Evolutionary conservation across 2,113 vertebrate genomes (phyloP), one percentile per base, ranked within the genome.

Genomic region (Ammodytes dubius): DNA sequence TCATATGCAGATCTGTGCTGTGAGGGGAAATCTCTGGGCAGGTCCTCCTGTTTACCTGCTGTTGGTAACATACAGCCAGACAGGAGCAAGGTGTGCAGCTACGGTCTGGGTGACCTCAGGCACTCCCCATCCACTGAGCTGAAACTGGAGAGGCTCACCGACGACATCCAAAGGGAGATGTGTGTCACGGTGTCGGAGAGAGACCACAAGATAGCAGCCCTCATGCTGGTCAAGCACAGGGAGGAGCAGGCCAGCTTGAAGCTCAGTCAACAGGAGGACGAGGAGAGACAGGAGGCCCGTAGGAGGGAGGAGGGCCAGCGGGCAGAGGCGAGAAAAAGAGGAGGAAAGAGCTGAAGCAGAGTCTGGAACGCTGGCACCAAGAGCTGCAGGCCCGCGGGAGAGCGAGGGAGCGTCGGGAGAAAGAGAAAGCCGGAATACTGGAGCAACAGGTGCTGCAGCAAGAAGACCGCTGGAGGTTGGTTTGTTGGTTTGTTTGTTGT

Each of bases 181-280:
- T 77, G 90, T 58, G 91, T 94, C 1, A 80, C 90, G 0, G 57
- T 96, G 27, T 91, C 96, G 0, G 92, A 96, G 59, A 90, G 87
- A 47, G 96, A 97, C 83, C 89, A 92, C 64, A 97, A 96, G 88
- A 96, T 97, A 8, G 94, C 95, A 4, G 94, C 94, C 12, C 87
- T 96, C 45, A 96, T 97, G 96, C 90, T 97, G 83, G 88, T 87
- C 50, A 95, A 94, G 66, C 95, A 96, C 58, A 81, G 94, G 71
- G 93, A 95, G 78, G 92, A 96, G 78, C 88, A 93, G 83, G 71
- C 43, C 5, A 85, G 81, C 13, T 85, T 93, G 58, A 89, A 86
- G 53, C 90, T 92, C 77, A 89, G 90, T 42, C 86, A 83, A 13
- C 89, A 86, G 53, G 95, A 93, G 52, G 92, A 94, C 0, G 79